phyloP scores from a whole-genome alignment of 2,113 vertebrate species.

The Trinectes maculatus region DNA sequence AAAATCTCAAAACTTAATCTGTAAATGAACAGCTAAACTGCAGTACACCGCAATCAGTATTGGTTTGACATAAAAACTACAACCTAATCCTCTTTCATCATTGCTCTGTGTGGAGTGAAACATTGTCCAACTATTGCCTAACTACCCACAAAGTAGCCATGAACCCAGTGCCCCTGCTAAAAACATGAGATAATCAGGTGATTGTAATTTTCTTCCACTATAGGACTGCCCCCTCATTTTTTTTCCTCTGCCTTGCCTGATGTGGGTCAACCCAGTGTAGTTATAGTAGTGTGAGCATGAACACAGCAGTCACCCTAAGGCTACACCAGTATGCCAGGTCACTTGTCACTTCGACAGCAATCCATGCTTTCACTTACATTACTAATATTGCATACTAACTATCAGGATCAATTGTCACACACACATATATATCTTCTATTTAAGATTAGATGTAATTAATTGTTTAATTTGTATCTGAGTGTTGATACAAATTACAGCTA shows the following conservation, averaged over 20 bases:
- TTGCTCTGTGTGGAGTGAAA: constrained; percentile 22
- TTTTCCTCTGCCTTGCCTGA: constrained; percentile 39
- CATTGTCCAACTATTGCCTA: constrained; percentile 5
- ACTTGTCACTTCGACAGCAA: constrained; percentile 2
- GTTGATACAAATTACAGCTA: no score
- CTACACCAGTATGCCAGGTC: constrained; percentile 42
- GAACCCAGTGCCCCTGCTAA: constrained; percentile 19
- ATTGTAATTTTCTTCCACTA: constrained; percentile 17
- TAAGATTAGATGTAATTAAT: no score
- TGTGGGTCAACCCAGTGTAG: constrained; percentile 72
- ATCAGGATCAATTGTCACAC: neutral
- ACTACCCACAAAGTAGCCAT: constrained; percentile 1
- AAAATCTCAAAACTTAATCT: neutral
- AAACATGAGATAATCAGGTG: constrained; percentile 45
- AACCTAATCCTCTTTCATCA: neutral
- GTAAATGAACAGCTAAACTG: neutral
- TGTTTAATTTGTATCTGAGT: no score
- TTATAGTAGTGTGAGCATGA: constrained; percentile 61
- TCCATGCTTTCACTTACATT: constrained; percentile 13
- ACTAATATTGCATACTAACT: neutral
- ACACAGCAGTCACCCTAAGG: constrained; percentile 54
- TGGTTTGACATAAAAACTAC: neutral
- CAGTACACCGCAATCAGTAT: no score
- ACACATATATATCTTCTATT: no score
- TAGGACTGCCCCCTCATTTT: neutral